phyloP scores from a whole-genome alignment of 2,113 vertebrate genomes.

The Podarcis raffonei region DNA sequence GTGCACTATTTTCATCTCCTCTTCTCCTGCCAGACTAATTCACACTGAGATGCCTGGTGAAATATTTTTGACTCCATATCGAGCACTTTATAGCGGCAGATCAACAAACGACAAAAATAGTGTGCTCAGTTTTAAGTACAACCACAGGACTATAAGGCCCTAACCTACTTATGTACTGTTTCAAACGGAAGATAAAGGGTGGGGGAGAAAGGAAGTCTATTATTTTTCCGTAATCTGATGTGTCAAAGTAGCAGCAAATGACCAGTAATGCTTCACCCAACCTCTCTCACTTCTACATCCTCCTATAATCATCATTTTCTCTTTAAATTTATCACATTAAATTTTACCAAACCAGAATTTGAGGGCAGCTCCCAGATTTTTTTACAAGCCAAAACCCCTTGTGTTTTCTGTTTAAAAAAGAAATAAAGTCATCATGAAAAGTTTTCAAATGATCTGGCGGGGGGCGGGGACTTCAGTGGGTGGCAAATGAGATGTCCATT shows the following conservation, averaged over 20 bases:
- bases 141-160: background rate
- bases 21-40: background rate
- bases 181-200: background rate
- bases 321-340: background rate
- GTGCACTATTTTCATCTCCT: constrained; percentile 5
- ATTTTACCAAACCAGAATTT: background rate
- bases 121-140: background rate
- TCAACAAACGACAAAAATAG: background rate
- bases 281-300: background rate
- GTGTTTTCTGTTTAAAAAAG: background rate
- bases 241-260: background rate
- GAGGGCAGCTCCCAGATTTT: background rate
- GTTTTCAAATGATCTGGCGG: background rate
- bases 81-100: no score
- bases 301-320: background rate
- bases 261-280: background rate
- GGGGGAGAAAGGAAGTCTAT: background rate
- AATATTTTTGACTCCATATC: background rate
- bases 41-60: background rate
- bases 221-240: background rate
- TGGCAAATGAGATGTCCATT: background rate
- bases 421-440: background rate
- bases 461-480: background rate
- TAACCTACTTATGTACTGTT: background rate
- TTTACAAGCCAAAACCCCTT: background rate